These are phyloP conservation scores for Ommatoiulus sabulosus DNA, from an alignment of 2,888 invertebrate genomes.

Conservation along the genomic window DNA sequence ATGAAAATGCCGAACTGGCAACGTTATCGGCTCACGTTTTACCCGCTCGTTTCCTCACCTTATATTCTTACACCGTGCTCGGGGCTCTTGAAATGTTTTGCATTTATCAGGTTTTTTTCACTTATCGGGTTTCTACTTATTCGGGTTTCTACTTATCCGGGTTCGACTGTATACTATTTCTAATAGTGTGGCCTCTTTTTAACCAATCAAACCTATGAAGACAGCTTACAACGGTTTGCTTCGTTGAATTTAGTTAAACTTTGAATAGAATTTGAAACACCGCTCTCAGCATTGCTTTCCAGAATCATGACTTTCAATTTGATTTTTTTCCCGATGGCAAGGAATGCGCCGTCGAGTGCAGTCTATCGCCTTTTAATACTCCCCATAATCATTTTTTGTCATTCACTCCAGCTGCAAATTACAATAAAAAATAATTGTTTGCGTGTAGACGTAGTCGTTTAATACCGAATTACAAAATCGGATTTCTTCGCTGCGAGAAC, in stretches of 20 bases:
- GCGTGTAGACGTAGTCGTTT: conserved; percentile 30
- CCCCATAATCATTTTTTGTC: conserved; percentile 43
- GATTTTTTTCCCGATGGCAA: not conserved
- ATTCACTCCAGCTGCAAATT: conserved; percentile 43
- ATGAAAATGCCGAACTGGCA: no score
- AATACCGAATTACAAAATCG: conserved; percentile 36
- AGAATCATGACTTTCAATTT: conserved; percentile 1
- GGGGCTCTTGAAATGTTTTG: no score
- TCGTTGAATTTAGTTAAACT: not conserved
- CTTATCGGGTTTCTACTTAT: no score
- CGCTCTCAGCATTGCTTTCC: not conserved
- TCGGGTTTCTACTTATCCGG: no score
- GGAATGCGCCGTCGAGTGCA: conserved; percentile 31
- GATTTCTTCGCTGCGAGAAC: conserved; percentile 25
- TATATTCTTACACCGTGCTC: no score
- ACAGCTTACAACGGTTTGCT: not conserved
- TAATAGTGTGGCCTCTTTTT: no score
- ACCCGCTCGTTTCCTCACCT: no score
- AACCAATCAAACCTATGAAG: no score
- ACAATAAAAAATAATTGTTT: conserved; percentile 40
- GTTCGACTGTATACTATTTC: no score
- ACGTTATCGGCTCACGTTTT: no score
- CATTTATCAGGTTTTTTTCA: no score
- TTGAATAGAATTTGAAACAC: not conserved
- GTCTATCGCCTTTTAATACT: conserved; percentile 19